These are phyloP conservation scores for Saxidomus purpurata DNA, from an alignment of 1,140 invertebrate genomes.

Conservation along the genomic window DNA sequence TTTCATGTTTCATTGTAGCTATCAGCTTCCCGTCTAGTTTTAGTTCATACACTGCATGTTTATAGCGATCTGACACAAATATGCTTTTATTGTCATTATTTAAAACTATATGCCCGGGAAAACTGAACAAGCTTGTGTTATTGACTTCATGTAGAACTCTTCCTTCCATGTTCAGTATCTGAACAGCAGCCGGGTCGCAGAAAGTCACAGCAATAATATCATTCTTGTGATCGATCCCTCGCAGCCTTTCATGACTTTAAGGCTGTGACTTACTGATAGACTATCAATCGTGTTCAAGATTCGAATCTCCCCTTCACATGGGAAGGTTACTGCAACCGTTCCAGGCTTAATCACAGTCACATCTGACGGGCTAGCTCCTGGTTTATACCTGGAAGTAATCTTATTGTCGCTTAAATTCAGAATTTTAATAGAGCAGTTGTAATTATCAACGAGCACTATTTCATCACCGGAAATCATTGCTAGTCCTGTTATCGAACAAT, in stretches of 20 bases:
- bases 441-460: not conserved
- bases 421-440: not conserved
- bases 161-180: no score
- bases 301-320: no score
- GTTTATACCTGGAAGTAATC: not conserved
- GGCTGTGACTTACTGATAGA: no score
- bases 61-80: not conserved
- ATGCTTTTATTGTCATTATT: not conserved
- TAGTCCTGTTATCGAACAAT: not conserved
- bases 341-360: no score
- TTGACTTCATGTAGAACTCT: no score
- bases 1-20: not conserved
- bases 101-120: not conserved
- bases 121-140: no score
- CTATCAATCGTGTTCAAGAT: no score
- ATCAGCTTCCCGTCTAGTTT: not conserved
- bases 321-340: not conserved
- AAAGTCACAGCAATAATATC: no score
- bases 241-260: no score
- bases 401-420: not conserved
- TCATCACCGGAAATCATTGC: not conserved
- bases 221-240: no score
- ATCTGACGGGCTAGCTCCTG: not conserved
- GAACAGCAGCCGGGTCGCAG: no score
- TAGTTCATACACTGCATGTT: not conserved